Conservation (phyloP, 1,140 invertebrate genomes). For the Bicyclus anynana region DNA sequence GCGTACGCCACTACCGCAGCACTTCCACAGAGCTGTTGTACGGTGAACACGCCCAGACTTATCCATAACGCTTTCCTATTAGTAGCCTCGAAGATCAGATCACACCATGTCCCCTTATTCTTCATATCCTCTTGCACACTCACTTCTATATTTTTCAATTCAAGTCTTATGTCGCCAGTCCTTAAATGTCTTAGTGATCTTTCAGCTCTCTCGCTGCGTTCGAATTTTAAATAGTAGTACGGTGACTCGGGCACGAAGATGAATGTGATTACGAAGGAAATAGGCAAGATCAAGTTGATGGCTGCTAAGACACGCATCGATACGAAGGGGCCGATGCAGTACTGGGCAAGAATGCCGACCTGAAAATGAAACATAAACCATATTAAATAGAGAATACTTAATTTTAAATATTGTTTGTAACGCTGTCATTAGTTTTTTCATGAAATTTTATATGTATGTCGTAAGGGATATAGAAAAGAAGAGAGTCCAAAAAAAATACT, state of each 20-base stretch:
- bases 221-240: slow-evolving; percentile 78
- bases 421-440: no score
- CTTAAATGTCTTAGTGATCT: slow-evolving; percentile 74
- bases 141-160: slow-evolving; percentile 80
- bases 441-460: no score
- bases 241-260: slow-evolving; percentile 80
- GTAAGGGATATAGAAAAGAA: no score
- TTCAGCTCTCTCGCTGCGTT: slow-evolving; percentile 70
- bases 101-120: slow-evolving; percentile 75
- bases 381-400: neutral
- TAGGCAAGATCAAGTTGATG: slow-evolving; percentile 78
- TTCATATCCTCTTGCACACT: slow-evolving; percentile 79
- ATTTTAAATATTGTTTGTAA: neutral
- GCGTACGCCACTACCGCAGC: slow-evolving; percentile 86
- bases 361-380: slow-evolving; percentile 46
- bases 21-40: slow-evolving; percentile 87
- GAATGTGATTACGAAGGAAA: slow-evolving; percentile 75
- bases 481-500: no score
- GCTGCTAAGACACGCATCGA: slow-evolving; percentile 77
- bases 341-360: slow-evolving; percentile 84
- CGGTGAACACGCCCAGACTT: slow-evolving; percentile 80
- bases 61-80: slow-evolving; percentile 82
- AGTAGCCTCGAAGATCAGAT: slow-evolving; percentile 79
- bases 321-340: slow-evolving; percentile 81
- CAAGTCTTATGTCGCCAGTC: slow-evolving; percentile 78